Conservation (phyloP, 1,140 invertebrate genomes). For the Scaptomyza pallida region DNA sequence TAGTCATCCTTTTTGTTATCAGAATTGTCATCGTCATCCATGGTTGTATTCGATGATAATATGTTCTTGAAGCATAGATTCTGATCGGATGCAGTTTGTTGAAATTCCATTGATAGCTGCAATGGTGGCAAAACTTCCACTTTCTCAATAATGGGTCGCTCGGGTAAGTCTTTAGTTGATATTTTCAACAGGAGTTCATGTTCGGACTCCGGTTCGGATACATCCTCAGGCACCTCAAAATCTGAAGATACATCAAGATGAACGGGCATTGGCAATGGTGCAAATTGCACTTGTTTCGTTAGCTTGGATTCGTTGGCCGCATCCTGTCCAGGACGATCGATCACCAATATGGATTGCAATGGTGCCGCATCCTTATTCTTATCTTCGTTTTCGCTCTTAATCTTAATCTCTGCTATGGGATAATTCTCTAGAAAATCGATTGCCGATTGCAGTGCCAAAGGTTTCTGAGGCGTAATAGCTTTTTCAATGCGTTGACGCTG, state of each 20-base stretch:
- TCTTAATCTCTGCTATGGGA: not conserved
- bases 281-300: slow-evolving; percentile 32
- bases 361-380: too few species aligned
- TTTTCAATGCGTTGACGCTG: not conserved
- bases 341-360: slow-evolving; percentile 13
- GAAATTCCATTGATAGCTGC: not conserved
- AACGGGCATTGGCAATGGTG: too few species aligned
- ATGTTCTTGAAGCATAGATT: not conserved
- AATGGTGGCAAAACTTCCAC: not conserved
- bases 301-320: not conserved
- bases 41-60: not conserved
- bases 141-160: not conserved
- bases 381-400: too few species aligned
- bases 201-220: not conserved
- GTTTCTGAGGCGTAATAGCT: not conserved
- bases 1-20: not conserved
- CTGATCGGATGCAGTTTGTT: not conserved
- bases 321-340: not conserved
- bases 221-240: not conserved
- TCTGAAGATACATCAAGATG: not conserved
- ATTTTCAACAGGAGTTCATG: not conserved
- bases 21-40: not conserved
- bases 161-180: not conserved
- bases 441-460: not conserved
- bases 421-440: slow-evolving; percentile 4